These are phyloP conservation scores for Reticulitermes speratus DNA, from an alignment of 1,140 invertebrate species.

Conservation along the genomic window DNA sequence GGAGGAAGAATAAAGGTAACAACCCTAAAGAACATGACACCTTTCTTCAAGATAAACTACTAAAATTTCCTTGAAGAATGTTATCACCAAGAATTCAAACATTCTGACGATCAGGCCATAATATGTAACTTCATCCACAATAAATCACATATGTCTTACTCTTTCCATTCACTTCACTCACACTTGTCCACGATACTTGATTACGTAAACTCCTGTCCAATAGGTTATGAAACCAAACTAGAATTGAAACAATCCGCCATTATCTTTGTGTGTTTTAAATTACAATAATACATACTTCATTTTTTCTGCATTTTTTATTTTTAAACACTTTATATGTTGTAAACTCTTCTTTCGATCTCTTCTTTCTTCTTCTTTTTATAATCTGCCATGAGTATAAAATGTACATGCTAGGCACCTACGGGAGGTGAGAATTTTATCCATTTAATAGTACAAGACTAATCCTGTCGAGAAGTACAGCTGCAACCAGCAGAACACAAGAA, in stretches of 20 bases:
- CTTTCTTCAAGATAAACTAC: neutral
- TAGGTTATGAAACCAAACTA: neutral
- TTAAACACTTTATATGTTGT: neutral
- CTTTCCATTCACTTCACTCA: neutral
- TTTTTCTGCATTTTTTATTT: neutral
- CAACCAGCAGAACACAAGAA: neutral
- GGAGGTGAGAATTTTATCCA: neutral
- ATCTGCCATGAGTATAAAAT: neutral
- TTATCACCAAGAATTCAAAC: neutral
- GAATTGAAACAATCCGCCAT: neutral
- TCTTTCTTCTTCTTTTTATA: neutral
- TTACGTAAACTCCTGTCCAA: neutral
- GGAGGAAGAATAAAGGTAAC: neutral
- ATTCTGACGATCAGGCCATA: neutral
- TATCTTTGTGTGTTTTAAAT: neutral
- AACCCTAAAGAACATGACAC: neutral
- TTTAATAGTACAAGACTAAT: neutral
- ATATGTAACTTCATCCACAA: neutral
- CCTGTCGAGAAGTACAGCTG: neutral
- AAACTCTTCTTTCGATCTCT: neutral
- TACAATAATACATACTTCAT: neutral
- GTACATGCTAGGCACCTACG: neutral
- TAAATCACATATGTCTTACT: neutral
- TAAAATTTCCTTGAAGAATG: neutral
- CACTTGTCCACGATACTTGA: neutral